Evolutionary conservation across 1,140 invertebrate genomes (phyloP).

Genomic region (Hylyphantes graminicola): DNA sequence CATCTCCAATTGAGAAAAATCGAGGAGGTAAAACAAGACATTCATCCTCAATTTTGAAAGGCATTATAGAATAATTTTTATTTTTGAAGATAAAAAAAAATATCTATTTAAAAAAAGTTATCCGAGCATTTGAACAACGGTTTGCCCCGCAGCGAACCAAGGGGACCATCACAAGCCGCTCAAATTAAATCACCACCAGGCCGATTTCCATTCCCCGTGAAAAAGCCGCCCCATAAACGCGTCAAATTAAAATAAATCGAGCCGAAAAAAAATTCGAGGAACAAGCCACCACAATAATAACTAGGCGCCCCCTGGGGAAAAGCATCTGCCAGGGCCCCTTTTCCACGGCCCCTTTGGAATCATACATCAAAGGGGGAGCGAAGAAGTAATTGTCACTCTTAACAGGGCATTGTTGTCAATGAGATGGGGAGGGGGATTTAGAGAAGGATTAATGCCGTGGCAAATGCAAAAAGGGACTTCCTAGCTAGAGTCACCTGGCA

Average conservation of each 20-base stretch:
- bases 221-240: slow-evolving; percentile 24
- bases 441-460: slow-evolving; percentile 25
- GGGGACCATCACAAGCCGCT: neutral
- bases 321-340: slow-evolving; percentile 29
- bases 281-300: slow-evolving; percentile 35
- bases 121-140: too few relatives aligned
- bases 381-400: slow-evolving; percentile 53
- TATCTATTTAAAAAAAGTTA: too few relatives aligned
- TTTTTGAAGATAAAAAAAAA: too few relatives aligned
- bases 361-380: slow-evolving; percentile 40
- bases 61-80: too few relatives aligned
- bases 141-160: too few relatives aligned
- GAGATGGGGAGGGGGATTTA: neutral
- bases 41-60: too few relatives aligned
- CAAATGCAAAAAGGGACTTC: too few relatives aligned
- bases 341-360: slow-evolving; percentile 11
- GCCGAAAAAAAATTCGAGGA: neutral
- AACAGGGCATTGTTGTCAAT: slow-evolving; percentile 51
- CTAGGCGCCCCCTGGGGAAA: neutral
- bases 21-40: too few relatives aligned
- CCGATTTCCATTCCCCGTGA: neutral
- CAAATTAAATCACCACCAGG: slow-evolving; percentile 2
- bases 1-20: too few relatives aligned
- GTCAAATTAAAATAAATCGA: slow-evolving; percentile 54
- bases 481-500: too few relatives aligned